Base-by-base conservation (phyloP, 2,888 invertebrate genomes). In the Eledona agricola region DNA sequence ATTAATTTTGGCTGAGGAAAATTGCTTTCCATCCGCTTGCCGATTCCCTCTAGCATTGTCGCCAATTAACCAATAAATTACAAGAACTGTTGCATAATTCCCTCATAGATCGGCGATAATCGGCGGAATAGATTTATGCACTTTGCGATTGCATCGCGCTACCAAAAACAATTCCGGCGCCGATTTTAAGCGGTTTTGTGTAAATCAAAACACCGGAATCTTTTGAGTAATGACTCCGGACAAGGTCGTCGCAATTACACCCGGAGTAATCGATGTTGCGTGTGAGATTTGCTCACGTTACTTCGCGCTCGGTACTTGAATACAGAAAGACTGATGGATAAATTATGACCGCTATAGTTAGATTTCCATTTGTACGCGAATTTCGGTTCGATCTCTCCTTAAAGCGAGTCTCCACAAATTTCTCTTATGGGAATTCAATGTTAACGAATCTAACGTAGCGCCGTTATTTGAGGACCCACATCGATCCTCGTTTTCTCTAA, bases 221-320 rank as follows among this genome's bases (percentile, higher is more conserved):
- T 3, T 32, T 16, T 17, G 5, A 19, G 5, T 19, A 40, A 28
- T 40, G 40, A 40, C 29, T 19, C 29, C 4, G 53, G 32, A 31
- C 57, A 57, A 54, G 53, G 57, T 28, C 47, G 22, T 51, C 45
- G 34, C 43, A 29, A 45, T 45, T 31, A 45, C 34, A 16, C 6
- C 25, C 22, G 5, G 15, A 43, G 29, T 28, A 40, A 57, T 57
- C 46, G 42, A 42, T 37, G 47, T 57, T 47, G 57, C 57, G 57
- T 57, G 25, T 45, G 32, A 45, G 45, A 45, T 45, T 43, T 29
- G 31, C 20, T 19, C 31, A 15, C 13, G 37, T 25, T 49, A 52
- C 51, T 47, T 51, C 34, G 37, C 42, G 51, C 35, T 47, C 9
- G 32, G 45, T 31, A 32, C 34, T 43, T 19, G 15, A 16, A n/a